Evolutionary conservation across 2,888 invertebrate genomes (phyloP), one percentile per base, ranked within the genome.

Genomic region (Parelbella ahira): DNA sequence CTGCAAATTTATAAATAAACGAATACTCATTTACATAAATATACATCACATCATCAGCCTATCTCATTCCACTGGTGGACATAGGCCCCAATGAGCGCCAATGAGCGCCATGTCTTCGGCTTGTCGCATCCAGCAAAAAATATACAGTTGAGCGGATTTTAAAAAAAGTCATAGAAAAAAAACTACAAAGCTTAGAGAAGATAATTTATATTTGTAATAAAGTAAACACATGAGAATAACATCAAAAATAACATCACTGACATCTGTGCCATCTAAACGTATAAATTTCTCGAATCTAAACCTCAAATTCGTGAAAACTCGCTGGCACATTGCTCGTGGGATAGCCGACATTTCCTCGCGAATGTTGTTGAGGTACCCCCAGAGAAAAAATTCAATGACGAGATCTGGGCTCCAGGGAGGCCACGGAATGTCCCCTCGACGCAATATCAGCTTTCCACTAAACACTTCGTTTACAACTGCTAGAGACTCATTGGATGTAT

Each of bases 1-100:
- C 83, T 83, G 56, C 19, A n/a, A 13, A 29, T 15, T 6, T 3
- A 58, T 56, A 15, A 6, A 54, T 34, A 44, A 3, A 43, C n/a
- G n/a, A n/a, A n/a, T n/a, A n/a, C n/a, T n/a, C n/a, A n/a, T n/a
- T n/a, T n/a, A n/a, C n/a, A n/a, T n/a, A n/a, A n/a, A n/a, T n/a
- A n/a, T n/a, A n/a, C n/a, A n/a, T n/a, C n/a, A n/a, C n/a, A n/a
- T n/a, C n/a, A n/a, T n/a, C n/a, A n/a, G n/a, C n/a, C n/a, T n/a
- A n/a, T n/a, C n/a, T n/a, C n/a, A n/a, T n/a, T n/a, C n/a, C n/a
- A n/a, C n/a, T n/a, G n/a, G n/a, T n/a, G n/a, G n/a, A n/a, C n/a
- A n/a, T n/a, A n/a, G n/a, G n/a, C n/a, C n/a, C n/a, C n/a, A n/a
- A n/a, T n/a, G n/a, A n/a, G n/a, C n/a, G n/a, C n/a, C n/a, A n/a